These are phyloP conservation scores for Sciurus niger DNA, from an alignment of 2,113 vertebrate genomes.

Conservation along the genomic window DNA sequence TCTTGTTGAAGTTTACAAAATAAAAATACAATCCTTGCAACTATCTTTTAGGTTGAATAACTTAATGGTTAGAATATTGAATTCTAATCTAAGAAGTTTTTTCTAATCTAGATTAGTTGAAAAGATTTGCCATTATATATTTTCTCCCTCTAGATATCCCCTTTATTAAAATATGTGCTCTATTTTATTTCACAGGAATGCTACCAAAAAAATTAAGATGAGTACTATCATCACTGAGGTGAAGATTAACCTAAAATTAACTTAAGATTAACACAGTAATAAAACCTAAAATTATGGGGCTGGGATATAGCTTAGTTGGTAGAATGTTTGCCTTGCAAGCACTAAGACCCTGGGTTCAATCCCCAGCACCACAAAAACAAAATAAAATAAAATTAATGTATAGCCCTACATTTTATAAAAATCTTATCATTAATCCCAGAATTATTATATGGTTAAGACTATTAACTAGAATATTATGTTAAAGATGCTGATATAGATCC, in stretches of 20 bases:
- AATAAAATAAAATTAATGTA: constrained; percentile 13
- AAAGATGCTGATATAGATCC: not conserved
- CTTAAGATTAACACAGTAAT: not conserved
- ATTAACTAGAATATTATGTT: not conserved
- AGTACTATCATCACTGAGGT: not conserved
- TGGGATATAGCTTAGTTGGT: no score
- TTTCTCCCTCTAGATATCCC: not conserved
- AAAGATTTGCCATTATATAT: not conserved
- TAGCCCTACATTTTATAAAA: not conserved
- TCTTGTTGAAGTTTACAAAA: constrained; percentile 40
- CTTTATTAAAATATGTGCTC: constrained; percentile 27
- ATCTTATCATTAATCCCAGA: not conserved
- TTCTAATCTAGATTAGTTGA: constrained; percentile 30
- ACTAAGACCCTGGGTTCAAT: no score
- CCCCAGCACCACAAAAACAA: no score
- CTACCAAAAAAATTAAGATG: not conserved
- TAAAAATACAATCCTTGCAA: constrained; percentile 44
- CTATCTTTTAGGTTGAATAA: constrained; percentile 48
- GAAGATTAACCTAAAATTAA: not conserved
- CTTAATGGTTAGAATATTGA: constrained; percentile 47
- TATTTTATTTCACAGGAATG: not conserved
- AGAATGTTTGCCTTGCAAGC: no score
- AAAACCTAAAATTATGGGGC: no score
- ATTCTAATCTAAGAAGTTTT: constrained; percentile 2
- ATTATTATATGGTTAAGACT: not conserved